These are phyloP conservation scores for Indri indri DNA, from an alignment of 2,113 vertebrate genomes.

Conservation along the genomic window DNA sequence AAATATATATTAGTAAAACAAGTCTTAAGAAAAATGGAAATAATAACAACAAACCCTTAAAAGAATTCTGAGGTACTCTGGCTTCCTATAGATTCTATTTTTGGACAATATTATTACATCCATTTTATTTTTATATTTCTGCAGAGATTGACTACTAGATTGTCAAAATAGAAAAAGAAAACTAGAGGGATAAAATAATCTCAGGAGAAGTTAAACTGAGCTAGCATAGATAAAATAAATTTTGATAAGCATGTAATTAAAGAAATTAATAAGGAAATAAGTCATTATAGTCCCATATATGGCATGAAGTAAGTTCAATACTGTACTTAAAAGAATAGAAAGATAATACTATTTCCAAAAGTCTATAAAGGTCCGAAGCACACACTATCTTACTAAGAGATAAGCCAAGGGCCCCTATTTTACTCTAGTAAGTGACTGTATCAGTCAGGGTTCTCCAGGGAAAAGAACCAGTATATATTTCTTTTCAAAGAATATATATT, in stretches of 20 bases:
- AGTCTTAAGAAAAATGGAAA: neutral
- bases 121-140: neutral
- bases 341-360: neutral
- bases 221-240: neutral
- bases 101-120: neutral
- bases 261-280: neutral
- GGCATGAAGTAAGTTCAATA: neutral
- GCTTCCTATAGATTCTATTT: neutral
- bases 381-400: neutral
- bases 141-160: neutral
- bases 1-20: neutral
- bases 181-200: neutral
- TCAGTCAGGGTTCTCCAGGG: neutral
- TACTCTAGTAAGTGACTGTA: neutral
- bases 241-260: neutral
- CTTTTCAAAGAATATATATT: neutral
- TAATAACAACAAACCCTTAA: neutral
- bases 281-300: neutral
- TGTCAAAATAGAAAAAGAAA: neutral
- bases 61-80: neutral
- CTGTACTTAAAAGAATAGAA: neutral
- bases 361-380: neutral
- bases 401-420: neutral
- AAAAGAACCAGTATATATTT: neutral
- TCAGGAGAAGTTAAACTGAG: neutral